Base-by-base conservation (phyloP, 2,113 vertebrate genomes). In the Tringa solitaria region DNA sequence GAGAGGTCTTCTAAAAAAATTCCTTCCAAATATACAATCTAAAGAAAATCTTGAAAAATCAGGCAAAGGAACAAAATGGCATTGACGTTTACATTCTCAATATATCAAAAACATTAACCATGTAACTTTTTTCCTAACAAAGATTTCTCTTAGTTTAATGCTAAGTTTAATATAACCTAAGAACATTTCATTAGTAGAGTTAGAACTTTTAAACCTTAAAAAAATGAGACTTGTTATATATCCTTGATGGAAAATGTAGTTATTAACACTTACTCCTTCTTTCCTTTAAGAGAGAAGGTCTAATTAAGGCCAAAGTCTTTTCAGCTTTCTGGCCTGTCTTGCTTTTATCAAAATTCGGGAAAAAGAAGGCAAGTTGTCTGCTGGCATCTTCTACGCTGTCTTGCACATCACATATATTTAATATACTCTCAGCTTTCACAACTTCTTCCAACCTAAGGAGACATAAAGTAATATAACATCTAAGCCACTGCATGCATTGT, bases 301-400 rank as follows among this genome's bases (percentile, higher is more conserved):
- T 96, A 83, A 98, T 97, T 65, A 98, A 96, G 30, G 98, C 97
- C 85, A 98, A 87, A 39, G 98, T 98, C 84, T 45, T 97, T 93
- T 98, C 97, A 43, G 15, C 26, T 1, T 12, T 22, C 51, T 70
- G 16, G 5, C 75, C 79, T 69, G 12, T 22, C 23, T 17, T 45
- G 7, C 22, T 8, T 32, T 10, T 16, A 39, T 37, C 7, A 89
- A 94, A 96, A 89, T 93, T 63, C 10, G 98, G 97, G 41, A 98
- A 98, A 76, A 98, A 98, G 92, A 97, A 98, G 35, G 88, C 96
- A 35, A 98, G 94, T 37, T 97, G 95, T 83, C 96, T 97, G 91
- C 97, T 97, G 68, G 97, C 96, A 59, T 96, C 88, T 88, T 98
- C 97, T 19, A 96, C 7, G 14, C 95, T 96, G 72, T 98, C 97